Evolutionary conservation across 2,113 vertebrate species (phyloP).

Genomic region (Corythaeola cristata): DNA sequence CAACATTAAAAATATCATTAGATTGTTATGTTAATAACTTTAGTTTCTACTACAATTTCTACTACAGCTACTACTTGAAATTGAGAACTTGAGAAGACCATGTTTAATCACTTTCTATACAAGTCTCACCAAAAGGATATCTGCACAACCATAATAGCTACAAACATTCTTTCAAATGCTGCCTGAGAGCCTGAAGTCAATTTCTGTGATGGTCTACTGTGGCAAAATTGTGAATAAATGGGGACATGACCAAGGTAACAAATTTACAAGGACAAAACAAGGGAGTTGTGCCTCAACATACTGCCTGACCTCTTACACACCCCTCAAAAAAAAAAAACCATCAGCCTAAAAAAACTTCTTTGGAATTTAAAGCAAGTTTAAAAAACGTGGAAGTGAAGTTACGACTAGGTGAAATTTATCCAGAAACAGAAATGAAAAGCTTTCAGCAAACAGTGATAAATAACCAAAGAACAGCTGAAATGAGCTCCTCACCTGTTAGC

Average conservation of each 20-base stretch:
- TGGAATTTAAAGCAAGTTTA: neutral
- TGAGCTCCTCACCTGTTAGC: constrained; percentile 43
- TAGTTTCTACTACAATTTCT: neutral
- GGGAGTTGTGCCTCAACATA: neutral
- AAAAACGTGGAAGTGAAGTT: neutral
- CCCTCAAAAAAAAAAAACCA: neutral
- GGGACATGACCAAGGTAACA: neutral
- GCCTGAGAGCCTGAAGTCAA: neutral
- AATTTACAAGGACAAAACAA: neutral
- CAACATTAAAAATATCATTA: neutral
- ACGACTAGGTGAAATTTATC: neutral
- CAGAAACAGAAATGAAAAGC: constrained; percentile 38
- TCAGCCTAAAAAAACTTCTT: neutral
- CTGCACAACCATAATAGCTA: neutral
- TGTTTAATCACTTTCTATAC: neutral
- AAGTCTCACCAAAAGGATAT: neutral
- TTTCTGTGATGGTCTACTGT: neutral
- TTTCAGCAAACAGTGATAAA: constrained; percentile 21
- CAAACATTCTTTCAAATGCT: neutral
- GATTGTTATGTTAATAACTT: neutral
- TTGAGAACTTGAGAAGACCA: neutral
- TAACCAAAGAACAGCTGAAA: constrained; percentile 34
- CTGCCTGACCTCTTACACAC: neutral
- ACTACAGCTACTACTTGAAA: neutral
- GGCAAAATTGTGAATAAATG: neutral